Percentiles rank a stretch among this genome's conserved stretches.
These are phyloP conservation scores for Taxidea taxus DNA, from an alignment of 2,113 vertebrate species.

Conservation along the genomic window DNA sequence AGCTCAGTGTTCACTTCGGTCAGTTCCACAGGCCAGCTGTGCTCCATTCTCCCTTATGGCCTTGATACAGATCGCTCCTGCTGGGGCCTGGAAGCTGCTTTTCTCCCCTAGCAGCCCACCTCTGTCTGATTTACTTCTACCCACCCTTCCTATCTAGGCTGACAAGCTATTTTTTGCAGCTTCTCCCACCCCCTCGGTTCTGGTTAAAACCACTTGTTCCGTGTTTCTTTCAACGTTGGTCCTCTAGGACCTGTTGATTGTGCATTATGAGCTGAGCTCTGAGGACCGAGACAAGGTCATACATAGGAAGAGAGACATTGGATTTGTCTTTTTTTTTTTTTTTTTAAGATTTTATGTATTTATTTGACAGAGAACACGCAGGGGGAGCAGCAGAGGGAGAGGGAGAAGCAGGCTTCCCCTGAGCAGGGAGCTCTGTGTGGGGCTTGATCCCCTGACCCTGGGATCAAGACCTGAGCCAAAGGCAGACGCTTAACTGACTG, in stretches of 20 bases:
- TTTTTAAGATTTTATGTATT: no score
- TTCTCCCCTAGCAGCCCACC: neutral
- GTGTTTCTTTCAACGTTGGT: neutral
- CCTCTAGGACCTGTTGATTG: neutral
- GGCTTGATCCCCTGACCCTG: no score
- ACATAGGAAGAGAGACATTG: neutral
- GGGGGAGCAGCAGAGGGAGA: no score
- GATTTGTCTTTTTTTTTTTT: neutral
- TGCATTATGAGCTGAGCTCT: neutral
- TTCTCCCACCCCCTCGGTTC: neutral
- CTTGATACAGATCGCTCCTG: neutral
- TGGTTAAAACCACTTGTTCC: neutral
- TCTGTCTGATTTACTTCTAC: conserved; percentile 47
- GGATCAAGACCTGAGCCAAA: no score
- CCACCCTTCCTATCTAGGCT: neutral
- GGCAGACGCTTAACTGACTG: no score
- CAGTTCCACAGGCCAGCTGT: neutral
- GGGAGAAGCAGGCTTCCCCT: no score
- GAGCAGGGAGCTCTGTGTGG: no score
- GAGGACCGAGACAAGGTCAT: neutral
- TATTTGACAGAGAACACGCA: no score
- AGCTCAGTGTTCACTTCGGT: neutral
- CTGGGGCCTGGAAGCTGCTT: neutral
- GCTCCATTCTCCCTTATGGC: neutral
- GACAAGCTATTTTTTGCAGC: neutral